Percentiles rank a stretch among this genome's conserved stretches.
Conservation (phyloP, 2,797 vertebrate genomes). For the Phrynocephalus vlangalii region DNA sequence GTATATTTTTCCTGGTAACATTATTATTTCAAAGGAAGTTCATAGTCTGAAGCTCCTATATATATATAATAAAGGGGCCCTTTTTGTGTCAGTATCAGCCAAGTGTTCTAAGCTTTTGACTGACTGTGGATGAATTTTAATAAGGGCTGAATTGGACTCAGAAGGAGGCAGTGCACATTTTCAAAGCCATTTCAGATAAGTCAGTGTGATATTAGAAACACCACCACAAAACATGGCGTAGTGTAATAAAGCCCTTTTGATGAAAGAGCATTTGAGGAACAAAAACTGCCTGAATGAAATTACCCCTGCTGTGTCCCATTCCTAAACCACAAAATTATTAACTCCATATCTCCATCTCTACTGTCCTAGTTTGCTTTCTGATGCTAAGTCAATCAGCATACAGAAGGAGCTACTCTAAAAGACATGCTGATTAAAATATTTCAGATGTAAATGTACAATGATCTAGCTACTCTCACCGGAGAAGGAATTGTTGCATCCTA, state of each 20-base stretch:
- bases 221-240: constrained; percentile 54
- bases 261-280: constrained; percentile 48
- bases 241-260: constrained; percentile 65
- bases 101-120: constrained; percentile 57
- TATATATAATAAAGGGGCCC: constrained; percentile 39
- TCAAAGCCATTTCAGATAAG: constrained; percentile 68
- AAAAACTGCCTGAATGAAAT: constrained; percentile 37
- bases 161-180: constrained; percentile 62
- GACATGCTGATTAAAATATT: constrained; percentile 23
- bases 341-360: constrained; percentile 47
- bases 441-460: constrained; percentile 23
- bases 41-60: too few relatives aligned
- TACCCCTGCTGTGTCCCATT: constrained; percentile 33
- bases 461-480: constrained; percentile 40
- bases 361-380: constrained; percentile 49
- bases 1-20: too few relatives aligned
- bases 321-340: constrained; percentile 52
- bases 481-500: neutral
- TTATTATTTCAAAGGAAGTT: too few relatives aligned
- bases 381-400: constrained; percentile 32
- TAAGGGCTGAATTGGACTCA: constrained; percentile 64
- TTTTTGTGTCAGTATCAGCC: constrained; percentile 50
- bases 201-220: constrained; percentile 66
- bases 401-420: constrained; percentile 44
- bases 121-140: constrained; percentile 68